Evolutionary conservation across 2,797 vertebrate species (phyloP), one percentile per base, ranked within the genome.

Genomic region (Pagetopsis macropterus): DNA sequence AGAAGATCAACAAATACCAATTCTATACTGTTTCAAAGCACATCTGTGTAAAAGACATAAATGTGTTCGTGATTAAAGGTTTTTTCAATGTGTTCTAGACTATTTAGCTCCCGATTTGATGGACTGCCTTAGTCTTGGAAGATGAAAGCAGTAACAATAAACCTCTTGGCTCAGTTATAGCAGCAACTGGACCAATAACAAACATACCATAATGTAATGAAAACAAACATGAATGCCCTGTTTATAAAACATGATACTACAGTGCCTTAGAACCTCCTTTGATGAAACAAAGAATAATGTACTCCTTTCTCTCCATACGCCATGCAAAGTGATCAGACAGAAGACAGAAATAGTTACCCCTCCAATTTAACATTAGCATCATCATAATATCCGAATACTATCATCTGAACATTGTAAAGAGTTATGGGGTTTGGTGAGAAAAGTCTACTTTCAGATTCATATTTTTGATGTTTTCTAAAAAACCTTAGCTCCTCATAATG

Each of bases 111-210:
- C 1, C 11, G 64, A 15, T 19, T 4, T n/a, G 56, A 65, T 50
- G 4, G 59, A 59, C 54, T 31, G 16, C 27, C 27, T 51, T 56
- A 1, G 4, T 16, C 5, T 15, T 52, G 5, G 52, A 13, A 62
- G 50, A 19, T 64, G 3, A 68, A 52, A 33, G 57, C 41, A 45
- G 15, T 37, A 31, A 65, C 43, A 31, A 65, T 57, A 17, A 73
- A 54, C 9, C 21, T 63, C 15, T 51, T 17, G 31, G 12, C 41
- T 59, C 45, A 43, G 23, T 58, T 43, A 60, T 23, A 58, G 17
- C 45, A 44, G 17, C 31, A 52, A 21, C 40, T 11, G 45, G 15
- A 45, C 5, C 12, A 43, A 21, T 19, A 52, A 58, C n/a, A 65
- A 10, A 52, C 11, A 14, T 9, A 23, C 51, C 4, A 2, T 10